A percentile compares a stretch with the other conserved stretches of the same genome.
Conservation (phyloP, 2,113 vertebrate genomes). For the Pontoporia blainvillei region DNA sequence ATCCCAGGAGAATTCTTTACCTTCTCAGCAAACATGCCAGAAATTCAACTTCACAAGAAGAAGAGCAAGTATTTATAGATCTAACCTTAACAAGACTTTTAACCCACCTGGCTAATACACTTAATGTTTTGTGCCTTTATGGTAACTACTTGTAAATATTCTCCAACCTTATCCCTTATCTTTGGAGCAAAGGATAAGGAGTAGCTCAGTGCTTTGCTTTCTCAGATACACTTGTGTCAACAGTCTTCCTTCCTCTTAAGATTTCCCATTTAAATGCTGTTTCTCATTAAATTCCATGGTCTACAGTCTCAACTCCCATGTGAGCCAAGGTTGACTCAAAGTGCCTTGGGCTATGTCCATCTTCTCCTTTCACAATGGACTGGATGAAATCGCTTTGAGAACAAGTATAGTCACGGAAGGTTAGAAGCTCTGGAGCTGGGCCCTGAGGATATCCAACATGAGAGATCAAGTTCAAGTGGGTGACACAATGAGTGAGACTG, state of each 20-base stretch:
- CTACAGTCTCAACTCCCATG: not conserved
- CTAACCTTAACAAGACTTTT: not conserved
- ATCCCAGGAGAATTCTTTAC: not conserved
- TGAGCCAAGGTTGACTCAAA: not conserved
- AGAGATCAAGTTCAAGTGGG: not conserved
- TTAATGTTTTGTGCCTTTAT: not conserved
- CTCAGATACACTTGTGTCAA: not conserved
- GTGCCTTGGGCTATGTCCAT: not conserved
- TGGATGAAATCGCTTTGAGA: not conserved
- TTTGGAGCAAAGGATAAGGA: not conserved
- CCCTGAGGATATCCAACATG: not conserved
- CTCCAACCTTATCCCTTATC: not conserved
- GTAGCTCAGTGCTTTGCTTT: not conserved
- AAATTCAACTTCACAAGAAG: conserved; percentile 40
- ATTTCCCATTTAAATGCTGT: not conserved
- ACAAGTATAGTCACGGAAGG: not conserved
- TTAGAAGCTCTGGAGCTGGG: not conserved
- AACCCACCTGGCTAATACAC: not conserved
- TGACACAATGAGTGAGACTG: not conserved
- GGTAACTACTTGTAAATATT: not conserved
- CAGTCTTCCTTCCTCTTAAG: not conserved
- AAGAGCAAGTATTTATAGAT: not conserved
- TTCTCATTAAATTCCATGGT: not conserved
- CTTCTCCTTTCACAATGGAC: not conserved
- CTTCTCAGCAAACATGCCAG: conserved; percentile 20